These are phyloP conservation scores for Ommatoiulus sabulosus DNA, from an alignment of 2,888 invertebrate species.

Conservation along the genomic window DNA sequence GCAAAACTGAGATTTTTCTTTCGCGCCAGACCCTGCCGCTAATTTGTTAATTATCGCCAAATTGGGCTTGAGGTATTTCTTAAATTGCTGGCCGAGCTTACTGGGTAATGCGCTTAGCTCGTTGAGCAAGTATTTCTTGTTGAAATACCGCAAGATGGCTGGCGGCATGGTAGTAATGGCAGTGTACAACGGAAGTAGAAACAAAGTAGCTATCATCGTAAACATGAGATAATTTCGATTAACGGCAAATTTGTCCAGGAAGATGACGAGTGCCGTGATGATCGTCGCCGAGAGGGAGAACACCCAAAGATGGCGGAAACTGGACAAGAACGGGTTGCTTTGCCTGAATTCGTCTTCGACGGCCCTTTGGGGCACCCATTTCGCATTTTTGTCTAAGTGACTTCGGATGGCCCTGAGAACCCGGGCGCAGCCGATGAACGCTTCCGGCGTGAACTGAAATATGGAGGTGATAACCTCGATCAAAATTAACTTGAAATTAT, in stretches of 20 bases:
- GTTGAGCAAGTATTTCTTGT: slow-evolving; percentile 40
- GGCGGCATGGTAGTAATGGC: slow-evolving; percentile 60
- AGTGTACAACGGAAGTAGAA: slow-evolving; percentile 59
- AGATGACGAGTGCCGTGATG: slow-evolving; percentile 55
- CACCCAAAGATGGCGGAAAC: slow-evolving; percentile 59
- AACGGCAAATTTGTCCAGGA: slow-evolving; percentile 59
- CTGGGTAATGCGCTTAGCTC: not conserved
- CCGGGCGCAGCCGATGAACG: slow-evolving; percentile 58
- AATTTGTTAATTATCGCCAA: slow-evolving; percentile 20
- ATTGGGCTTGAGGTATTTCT: slow-evolving; percentile 44
- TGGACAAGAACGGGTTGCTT: slow-evolving; percentile 58
- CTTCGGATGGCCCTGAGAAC: slow-evolving; percentile 58
- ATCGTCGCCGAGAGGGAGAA: slow-evolving; percentile 56
- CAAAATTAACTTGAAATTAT: slow-evolving; percentile 59
- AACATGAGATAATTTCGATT: slow-evolving; percentile 60
- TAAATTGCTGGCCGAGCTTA: slow-evolving; percentile 34
- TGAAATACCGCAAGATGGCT: slow-evolving; percentile 48
- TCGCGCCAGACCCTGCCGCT: not conserved
- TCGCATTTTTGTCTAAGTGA: slow-evolving; percentile 56
- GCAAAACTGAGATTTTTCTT: slow-evolving; percentile 26
- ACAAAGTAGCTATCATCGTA: slow-evolving; percentile 60
- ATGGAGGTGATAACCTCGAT: slow-evolving; percentile 59
- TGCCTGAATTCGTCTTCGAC: slow-evolving; percentile 59
- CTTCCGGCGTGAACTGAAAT: slow-evolving; percentile 60
- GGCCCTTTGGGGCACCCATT: slow-evolving; percentile 60